Base-by-base conservation (phyloP, 2,888 invertebrate species). In the Erebia ligea region DNA sequence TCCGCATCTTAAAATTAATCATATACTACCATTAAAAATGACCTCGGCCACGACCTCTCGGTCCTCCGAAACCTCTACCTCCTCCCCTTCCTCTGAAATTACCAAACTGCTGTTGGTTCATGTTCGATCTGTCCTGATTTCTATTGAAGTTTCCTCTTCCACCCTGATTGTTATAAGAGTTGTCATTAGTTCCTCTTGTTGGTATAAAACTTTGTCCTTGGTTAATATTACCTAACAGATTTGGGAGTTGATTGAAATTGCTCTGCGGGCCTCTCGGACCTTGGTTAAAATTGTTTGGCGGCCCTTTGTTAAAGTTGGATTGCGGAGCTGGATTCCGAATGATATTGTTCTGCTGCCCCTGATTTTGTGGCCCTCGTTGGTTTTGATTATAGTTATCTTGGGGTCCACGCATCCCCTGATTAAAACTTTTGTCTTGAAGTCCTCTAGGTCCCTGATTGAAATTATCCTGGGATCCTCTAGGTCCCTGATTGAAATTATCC, bases 21-120 rank as follows among this genome's bases (percentile, higher is more conserved):
- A 54, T 56, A 65, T 17, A 11, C 13, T 59, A 59, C 40, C 42
- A 62, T 25, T 75, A 80, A 70, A 78, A 80, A 65, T 72, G 76
- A 13, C 81, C 82, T 58, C 90, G 81, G 0, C 89, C 89, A 21
- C 91, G 86, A 1, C 88, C 89, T 66, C 84, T 77, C 2, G 84
- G 84, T 3, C 83, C 78, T 40, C 76, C 71, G 13, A 71, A 69
- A 25, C 78, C 76, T 54, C 78, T 72, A 17, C 67, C 58, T 21
- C 74, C 74, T 15, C 74, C 74, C 19, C 74, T 71, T 10, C 76
- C 77, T 62, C 78, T 70, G 57, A 76, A 76, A 57, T 73, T 73
- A 40, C 80, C 82, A 65, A 79, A 83, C 70, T 82, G 81, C 62
- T 79, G 82, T 54, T 73, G 70, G 50, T 70, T 70, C 11, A 19